Evolutionary conservation across 2,888 invertebrate species (phyloP).

Genomic region (Acanthosepion lycidas): DNA sequence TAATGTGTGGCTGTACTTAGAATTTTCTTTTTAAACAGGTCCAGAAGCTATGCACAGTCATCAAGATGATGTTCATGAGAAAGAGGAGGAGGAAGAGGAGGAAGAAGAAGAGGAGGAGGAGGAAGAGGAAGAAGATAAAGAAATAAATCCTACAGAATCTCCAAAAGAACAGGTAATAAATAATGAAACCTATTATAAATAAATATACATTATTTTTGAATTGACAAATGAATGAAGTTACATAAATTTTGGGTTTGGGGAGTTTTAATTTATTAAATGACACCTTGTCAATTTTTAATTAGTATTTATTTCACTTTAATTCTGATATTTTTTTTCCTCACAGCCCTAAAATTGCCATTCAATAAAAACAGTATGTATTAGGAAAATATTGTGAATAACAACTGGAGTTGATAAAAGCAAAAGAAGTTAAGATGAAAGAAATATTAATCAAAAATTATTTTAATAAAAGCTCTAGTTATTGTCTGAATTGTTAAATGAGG

Average conservation of each 20-base stretch:
- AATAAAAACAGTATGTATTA: too few species aligned
- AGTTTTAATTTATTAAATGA: too few species aligned
- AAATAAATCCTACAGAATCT: conserved; percentile 41
- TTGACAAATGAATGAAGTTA: too few species aligned
- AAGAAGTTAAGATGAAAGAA: neutral
- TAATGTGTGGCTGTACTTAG: neutral
- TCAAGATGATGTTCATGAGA: conserved; percentile 56
- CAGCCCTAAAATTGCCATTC: too few species aligned
- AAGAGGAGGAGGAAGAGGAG: conserved; percentile 76
- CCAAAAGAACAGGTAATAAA: neutral
- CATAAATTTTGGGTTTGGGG: too few species aligned
- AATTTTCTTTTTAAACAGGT: conserved; percentile 52
- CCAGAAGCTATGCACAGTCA: conserved; percentile 67
- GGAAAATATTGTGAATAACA: too few species aligned
- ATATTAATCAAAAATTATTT: neutral
- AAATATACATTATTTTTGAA: too few species aligned
- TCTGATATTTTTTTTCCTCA: too few species aligned
- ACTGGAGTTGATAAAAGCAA: neutral
- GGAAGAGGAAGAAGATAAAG: conserved; percentile 58
- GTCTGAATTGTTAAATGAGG: too few species aligned
- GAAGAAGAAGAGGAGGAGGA: conserved; percentile 55
- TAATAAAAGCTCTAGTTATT: neutral
- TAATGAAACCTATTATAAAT: too few species aligned
- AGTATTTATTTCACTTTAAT: too few species aligned
- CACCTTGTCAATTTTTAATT: too few species aligned